Evolutionary conservation across 2,113 vertebrate genomes (phyloP), one percentile per base, ranked within the genome.

Genomic region (Hippolais icterina): DNA sequence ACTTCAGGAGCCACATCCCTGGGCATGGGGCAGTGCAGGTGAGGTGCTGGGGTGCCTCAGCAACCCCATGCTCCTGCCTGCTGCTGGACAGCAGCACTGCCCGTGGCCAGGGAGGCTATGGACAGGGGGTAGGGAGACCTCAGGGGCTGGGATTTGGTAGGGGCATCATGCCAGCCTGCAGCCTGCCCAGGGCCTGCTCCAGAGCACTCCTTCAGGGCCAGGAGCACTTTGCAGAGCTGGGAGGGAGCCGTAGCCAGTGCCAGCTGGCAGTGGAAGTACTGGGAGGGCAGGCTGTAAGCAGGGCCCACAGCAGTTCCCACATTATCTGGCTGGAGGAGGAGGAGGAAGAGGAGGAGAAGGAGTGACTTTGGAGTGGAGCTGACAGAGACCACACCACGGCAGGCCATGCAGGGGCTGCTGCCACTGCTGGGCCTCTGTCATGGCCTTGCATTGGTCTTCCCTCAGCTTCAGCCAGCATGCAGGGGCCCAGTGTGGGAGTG

Each of bases 341-440:
- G 46, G 29, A 35, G 29, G 37, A 50, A 0, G 44, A 56, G 11
- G 52, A 59, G 44, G 63, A 69, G 42, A 6, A 41, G 44, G 31
- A 63, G 24, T 76, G 70, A 69, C 71, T 66, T 91, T 85, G 91
- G 52, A 53, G 27, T 5, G 18, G n/a, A 41, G 59, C 76, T 79
- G 44, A 44, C n/a, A 68, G 59, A 27, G 37, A 18, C 74, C 4
- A 2, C 4, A 6, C 6, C 1, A 11, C 78, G 50, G 35, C 11
- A 8, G 39, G 71, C 39, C 52, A 14, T 5, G 3, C 0, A 1
- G 35, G 71, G 53, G n/a, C 49, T 83, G 66, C 31, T 0, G 1
- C 65, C 1, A 0, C n/a, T 50, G 37, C 49, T 11, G 4, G 15
- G 2, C 1, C 6, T 28, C 33, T 8, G 9, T 75, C 5, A 0